These are phyloP conservation scores for Andrena flavipes DNA, from an alignment of 2,888 invertebrate species.

Conservation along the genomic window DNA sequence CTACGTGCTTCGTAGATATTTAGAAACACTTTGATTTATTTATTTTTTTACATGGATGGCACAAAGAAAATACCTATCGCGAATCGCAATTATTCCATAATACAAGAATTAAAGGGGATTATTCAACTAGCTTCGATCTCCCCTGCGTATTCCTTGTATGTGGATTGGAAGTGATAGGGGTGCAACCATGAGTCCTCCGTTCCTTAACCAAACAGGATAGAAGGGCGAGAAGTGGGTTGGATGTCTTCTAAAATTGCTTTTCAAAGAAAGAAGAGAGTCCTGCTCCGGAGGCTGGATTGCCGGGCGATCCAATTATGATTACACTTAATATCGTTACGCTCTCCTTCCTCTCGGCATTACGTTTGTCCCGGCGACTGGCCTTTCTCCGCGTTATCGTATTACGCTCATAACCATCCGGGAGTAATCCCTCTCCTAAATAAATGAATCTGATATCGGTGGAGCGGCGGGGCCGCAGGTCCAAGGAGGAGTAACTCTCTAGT, in stretches of 20 bases:
- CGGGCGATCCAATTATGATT: background rate
- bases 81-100: too few relatives aligned
- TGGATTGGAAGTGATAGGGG: too few relatives aligned
- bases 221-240: too few relatives aligned
- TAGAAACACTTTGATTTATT: too few relatives aligned
- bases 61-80: too few relatives aligned
- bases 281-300: background rate
- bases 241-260: background rate
- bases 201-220: too few relatives aligned
- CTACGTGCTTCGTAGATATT: too few relatives aligned
- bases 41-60: too few relatives aligned
- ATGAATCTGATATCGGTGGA: background rate
- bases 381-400: background rate
- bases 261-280: background rate
- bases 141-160: too few relatives aligned
- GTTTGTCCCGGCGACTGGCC: background rate
- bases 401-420: background rate
- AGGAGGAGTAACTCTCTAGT: background rate
- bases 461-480: background rate
- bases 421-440: background rate
- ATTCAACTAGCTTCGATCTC: too few relatives aligned
- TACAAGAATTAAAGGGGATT: too few relatives aligned
- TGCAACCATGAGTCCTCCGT: too few relatives aligned
- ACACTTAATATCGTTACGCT: background rate
- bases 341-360: background rate